These are phyloP conservation scores for Volucella bombylans DNA, from an alignment of 2,888 invertebrate genomes.

Conservation along the genomic window DNA sequence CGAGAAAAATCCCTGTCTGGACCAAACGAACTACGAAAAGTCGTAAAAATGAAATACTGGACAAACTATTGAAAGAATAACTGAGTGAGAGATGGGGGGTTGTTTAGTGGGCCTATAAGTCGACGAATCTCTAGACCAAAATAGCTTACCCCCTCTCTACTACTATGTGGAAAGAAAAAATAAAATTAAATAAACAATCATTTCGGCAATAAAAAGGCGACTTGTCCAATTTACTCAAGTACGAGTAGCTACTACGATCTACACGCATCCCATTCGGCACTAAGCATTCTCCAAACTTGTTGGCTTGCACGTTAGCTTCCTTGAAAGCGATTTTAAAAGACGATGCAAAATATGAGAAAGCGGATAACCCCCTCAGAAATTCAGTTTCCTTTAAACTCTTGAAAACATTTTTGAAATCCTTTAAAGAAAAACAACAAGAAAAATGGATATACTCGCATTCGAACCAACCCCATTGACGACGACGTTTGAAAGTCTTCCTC, in stretches of 20 bases:
- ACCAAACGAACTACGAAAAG: too few species aligned
- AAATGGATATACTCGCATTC: constrained; percentile 1
- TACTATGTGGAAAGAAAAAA: not conserved
- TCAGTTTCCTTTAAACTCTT: constrained; percentile 59
- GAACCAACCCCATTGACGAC: constrained; percentile 16
- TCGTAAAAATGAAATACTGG: too few species aligned
- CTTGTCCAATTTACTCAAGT: constrained; percentile 29
- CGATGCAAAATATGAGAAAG: not conserved
- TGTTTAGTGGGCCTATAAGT: too few species aligned
- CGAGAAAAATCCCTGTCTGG: too few species aligned
- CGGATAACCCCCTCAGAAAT: constrained; percentile 31
- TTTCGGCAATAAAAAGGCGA: not conserved
- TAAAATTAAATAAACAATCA: not conserved
- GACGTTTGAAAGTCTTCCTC: constrained; percentile 52
- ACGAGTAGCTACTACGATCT: constrained; percentile 29
- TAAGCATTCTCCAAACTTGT: constrained; percentile 59
- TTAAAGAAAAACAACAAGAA: not conserved
- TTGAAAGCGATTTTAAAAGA: constrained; percentile 51
- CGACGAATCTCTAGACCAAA: too few species aligned
- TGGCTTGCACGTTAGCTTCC: constrained; percentile 59
- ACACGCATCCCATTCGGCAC: constrained; percentile 40
- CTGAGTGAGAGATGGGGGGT: too few species aligned
- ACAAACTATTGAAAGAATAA: too few species aligned
- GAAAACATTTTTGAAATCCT: constrained; percentile 40
- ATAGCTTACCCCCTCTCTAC: too few species aligned